Base-by-base conservation (phyloP, 2,113 vertebrate species). In the Cryptomyrus ogoouensis region DNA sequence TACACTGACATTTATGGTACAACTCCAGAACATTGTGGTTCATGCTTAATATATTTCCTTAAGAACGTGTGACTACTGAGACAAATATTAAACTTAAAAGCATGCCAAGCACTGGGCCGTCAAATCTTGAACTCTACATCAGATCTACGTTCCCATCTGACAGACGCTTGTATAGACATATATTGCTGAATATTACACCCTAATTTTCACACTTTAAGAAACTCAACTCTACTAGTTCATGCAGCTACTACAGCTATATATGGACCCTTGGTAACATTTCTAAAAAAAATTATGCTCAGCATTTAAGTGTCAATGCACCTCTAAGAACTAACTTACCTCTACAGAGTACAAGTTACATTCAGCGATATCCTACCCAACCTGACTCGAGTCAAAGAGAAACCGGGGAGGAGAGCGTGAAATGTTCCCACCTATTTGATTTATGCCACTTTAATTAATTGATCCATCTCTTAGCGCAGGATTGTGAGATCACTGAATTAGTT, bases 401-500 rank as follows among this genome's bases (percentile, higher is more conserved):
- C 91, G 24, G 42, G 19, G 66, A 66, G 53, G 62, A 66, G 62
- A 84, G 80, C 21, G 74, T 66, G 87, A 90, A 66, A 87, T 90
- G 83, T 89, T 49, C n/a, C 66, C 87, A 88, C 88, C 90, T 92
- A 87, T 91, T 44, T 88, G 83, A 42, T 87, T 90, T 89, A 80
- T 47, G 70, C 70, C 46, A 86, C 70, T 21, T 90, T 92, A 90
- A 93, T 94, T 89, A 92, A 94, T 90, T 92, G 92, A 93, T 92
- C 90, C 90, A 84, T 91, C 88, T 93, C 90, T 90, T 90, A 89
- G 53, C 85, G 77, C 47, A 87, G 89, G 91, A 92, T 91, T 90
- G 83, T 80, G 77, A 91, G 89, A 88, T 83, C 90, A 90, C 93
- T 91, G 91, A 94, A 92, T 94, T 89, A 93, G 91, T 92, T 91